Percentiles rank a stretch among this genome's conserved stretches.
Evolutionary conservation across 2,797 vertebrate species (phyloP).

Genomic region (Liasis olivaceus): DNA sequence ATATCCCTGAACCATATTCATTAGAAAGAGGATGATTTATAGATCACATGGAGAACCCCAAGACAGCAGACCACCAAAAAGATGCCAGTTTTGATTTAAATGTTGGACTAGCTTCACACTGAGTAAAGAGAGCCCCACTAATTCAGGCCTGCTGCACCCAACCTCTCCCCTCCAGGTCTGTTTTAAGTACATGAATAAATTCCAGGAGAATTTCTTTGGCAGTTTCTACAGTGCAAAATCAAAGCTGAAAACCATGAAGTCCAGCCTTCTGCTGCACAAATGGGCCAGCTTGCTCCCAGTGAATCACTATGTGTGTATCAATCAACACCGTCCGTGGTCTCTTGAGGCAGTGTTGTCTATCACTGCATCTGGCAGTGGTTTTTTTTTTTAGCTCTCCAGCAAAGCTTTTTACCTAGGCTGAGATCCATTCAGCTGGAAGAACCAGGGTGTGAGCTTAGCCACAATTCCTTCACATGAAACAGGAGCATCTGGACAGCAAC

Average conservation of each 20-base stretch:
- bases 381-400: no score
- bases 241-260: not conserved
- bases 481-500: not conserved
- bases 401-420: not conserved
- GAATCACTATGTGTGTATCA: not conserved
- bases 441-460: no score
- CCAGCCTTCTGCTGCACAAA: not conserved
- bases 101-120: not conserved
- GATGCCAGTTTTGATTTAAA: not conserved
- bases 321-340: not conserved
- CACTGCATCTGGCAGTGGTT: not conserved
- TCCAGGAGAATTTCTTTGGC: not conserved
- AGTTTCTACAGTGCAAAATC: not conserved
- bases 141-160: no score
- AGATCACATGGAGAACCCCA: not conserved
- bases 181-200: not conserved
- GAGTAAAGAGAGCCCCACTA: no score
- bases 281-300: not conserved
- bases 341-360: not conserved
- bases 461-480: accelerated
- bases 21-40: not conserved
- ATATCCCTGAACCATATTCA: not conserved
- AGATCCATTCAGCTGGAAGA: not conserved
- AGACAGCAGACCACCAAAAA: not conserved
- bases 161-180: not conserved